Conservation (phyloP, 2,888 invertebrate genomes). For the Girardia tigrina region DNA sequence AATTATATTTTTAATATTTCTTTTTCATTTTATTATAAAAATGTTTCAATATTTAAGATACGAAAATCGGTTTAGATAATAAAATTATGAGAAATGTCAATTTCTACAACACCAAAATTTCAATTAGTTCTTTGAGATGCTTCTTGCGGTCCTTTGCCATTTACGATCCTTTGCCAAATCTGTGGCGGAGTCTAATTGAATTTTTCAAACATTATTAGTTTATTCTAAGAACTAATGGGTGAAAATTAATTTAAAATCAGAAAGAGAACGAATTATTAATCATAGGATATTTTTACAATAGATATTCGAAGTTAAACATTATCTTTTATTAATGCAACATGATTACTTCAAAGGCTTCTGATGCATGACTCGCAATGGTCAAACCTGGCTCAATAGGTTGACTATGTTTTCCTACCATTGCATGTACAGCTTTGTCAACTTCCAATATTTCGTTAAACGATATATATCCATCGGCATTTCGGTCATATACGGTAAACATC, state of each 20-base stretch:
- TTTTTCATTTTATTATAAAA: no score
- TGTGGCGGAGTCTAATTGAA: no score
- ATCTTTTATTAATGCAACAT: neutral
- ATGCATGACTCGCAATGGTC: neutral
- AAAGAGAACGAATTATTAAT: neutral
- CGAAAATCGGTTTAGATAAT: no score
- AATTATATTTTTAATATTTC: no score
- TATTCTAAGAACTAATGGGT: neutral
- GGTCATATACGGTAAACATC: slow-evolving; percentile 4
- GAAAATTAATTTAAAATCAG: neutral
- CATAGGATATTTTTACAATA: neutral
- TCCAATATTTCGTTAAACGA: neutral
- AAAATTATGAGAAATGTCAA: no score
- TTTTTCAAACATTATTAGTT: neutral
- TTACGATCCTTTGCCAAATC: no score
- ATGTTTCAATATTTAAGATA: no score
- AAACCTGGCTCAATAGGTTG: neutral
- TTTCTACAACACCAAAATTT: no score
- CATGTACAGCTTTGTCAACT: neutral
- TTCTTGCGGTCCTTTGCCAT: no score
- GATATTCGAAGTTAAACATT: no score
- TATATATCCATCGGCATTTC: slow-evolving; percentile 18
- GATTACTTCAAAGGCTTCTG: slow-evolving; percentile 14
- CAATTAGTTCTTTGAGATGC: no score
- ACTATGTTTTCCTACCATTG: neutral